Conservation (phyloP, 92 coral and sea anemone species). For the Epizoanthus stellaris region DNA sequence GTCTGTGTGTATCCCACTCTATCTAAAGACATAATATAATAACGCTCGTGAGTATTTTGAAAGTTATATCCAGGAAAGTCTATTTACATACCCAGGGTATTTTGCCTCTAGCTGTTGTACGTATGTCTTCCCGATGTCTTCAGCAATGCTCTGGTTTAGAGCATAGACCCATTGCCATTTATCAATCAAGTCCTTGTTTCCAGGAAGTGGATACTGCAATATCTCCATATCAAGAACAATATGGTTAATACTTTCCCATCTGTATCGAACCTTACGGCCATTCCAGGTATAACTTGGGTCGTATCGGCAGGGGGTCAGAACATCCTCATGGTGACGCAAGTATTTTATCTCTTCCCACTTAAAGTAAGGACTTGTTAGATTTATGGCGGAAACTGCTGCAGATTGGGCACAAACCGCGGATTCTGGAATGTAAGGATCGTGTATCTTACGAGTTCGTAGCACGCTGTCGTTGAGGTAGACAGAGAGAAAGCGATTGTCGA, state of each 20-base stretch:
- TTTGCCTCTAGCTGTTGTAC: slow-evolving; percentile 28
- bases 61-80: neutral
- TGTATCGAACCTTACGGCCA: slow-evolving; percentile 14
- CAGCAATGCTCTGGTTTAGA: slow-evolving; percentile 44
- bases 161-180: slow-evolving; percentile 46
- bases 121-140: slow-evolving; percentile 27
- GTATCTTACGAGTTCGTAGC: neutral
- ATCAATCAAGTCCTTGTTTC: neutral
- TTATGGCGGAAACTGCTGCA: neutral
- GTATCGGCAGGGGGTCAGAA: slow-evolving; percentile 40
- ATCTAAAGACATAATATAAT: neutral
- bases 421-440: neutral
- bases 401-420: slow-evolving; percentile 4
- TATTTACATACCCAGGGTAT: slow-evolving; percentile 49
- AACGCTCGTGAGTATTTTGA: neutral
- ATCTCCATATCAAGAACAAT: slow-evolving; percentile 20
- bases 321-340: slow-evolving; percentile 1
- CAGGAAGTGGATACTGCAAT: slow-evolving; percentile 35
- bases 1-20: neutral
- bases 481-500: slow-evolving; percentile 18
- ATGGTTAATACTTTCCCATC: slow-evolving; percentile 10
- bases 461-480: slow-evolving; percentile 20
- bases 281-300: slow-evolving; percentile 30
- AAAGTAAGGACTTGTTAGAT: slow-evolving; percentile 1
- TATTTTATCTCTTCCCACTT: slow-evolving; percentile 2